Conservation (phyloP, 2,113 vertebrate species). For the Anas platyrhynchos region DNA sequence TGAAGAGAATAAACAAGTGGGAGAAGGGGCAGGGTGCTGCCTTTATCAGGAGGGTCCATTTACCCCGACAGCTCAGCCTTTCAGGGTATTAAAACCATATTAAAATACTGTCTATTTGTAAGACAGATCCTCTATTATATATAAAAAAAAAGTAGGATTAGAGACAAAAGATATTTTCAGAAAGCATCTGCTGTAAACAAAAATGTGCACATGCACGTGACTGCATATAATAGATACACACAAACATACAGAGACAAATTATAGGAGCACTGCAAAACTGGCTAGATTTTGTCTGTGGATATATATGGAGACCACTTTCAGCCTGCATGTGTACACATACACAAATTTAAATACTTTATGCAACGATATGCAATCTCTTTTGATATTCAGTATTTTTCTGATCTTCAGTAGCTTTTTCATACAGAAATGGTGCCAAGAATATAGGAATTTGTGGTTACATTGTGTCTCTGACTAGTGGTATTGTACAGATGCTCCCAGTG, state of each 20-base stretch:
- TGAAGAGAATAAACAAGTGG: rapidly evolving
- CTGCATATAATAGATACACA: background rate
- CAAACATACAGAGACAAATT: background rate
- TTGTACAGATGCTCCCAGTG: background rate
- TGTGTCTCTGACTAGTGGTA: background rate
- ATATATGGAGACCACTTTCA: background rate
- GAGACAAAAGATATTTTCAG: conserved; percentile 43
- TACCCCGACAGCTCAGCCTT: background rate
- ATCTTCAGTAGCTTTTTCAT: background rate
- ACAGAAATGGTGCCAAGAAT: background rate
- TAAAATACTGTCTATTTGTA: background rate
- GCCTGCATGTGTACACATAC: background rate
- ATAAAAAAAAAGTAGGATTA: background rate
- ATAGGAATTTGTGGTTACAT: background rate
- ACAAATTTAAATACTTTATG: background rate
- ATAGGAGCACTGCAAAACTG: background rate
- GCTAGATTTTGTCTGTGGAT: background rate
- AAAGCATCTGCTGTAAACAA: conserved; percentile 38
- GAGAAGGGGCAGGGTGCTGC: background rate
- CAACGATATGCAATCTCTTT: background rate
- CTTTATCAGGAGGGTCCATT: background rate
- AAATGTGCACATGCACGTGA: rapidly evolving
- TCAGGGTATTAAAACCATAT: background rate
- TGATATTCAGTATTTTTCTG: background rate
- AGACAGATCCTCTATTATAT: background rate